phyloP scores from a whole-genome alignment of 2,113 vertebrate genomes.

The Euleptes europaea region DNA sequence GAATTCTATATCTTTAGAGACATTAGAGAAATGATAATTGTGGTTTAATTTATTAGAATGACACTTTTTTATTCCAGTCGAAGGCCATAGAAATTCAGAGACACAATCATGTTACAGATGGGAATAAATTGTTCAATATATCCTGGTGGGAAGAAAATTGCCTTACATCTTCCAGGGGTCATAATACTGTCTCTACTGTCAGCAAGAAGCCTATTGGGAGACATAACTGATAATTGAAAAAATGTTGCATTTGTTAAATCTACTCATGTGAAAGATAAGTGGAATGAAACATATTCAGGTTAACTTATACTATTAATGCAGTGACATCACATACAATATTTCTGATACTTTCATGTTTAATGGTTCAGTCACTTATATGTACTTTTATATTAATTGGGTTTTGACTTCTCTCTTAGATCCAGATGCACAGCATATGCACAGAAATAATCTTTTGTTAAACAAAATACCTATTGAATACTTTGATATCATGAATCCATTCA shows the following conservation, averaged over 20 bases:
- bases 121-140: slow-evolving; percentile 65
- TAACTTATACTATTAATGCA: slow-evolving; percentile 47
- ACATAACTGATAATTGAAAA: slow-evolving; percentile 49
- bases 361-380: slow-evolving; percentile 7
- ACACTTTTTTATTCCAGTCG: slow-evolving; percentile 39
- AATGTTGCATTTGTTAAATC: slow-evolving; percentile 52
- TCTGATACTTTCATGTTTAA: slow-evolving; percentile 42
- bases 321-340: neutral
- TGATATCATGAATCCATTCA: no score
- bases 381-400: slow-evolving; percentile 12
- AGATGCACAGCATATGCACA: neutral
- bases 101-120: slow-evolving; percentile 57
- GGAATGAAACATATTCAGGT: slow-evolving; percentile 46
- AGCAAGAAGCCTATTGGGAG: slow-evolving; percentile 34
- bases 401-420: slow-evolving; percentile 2
- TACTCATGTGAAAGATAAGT: slow-evolving; percentile 45
- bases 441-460: neutral
- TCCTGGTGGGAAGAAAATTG: slow-evolving; percentile 62
- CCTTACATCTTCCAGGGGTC: slow-evolving; percentile 52
- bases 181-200: slow-evolving; percentile 46
- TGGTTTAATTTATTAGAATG: slow-evolving; percentile 52
- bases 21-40: slow-evolving; percentile 55
- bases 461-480: neutral
- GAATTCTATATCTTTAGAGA: slow-evolving; percentile 48
- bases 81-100: slow-evolving; percentile 50